Base-by-base conservation (phyloP, 2,888 invertebrate genomes). In the Branchinecta sandiegonensis region DNA sequence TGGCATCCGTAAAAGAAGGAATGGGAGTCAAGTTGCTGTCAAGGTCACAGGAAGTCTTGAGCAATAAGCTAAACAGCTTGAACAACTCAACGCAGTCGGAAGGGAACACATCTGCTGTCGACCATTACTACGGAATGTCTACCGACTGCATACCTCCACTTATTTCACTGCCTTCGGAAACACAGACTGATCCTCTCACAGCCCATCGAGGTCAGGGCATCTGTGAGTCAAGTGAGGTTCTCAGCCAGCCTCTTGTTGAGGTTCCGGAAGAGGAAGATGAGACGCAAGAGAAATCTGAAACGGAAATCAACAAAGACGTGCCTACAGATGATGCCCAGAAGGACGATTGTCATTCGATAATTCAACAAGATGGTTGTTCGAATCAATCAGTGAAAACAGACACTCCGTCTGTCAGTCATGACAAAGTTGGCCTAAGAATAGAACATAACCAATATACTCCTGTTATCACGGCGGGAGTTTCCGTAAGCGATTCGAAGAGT, bases 1-100 rank as follows among this genome's bases (percentile, higher is more conserved):
- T 65, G 13, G 64, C 70, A 9, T 66, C 65, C 17, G 80, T 80
- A 2, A 75, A 78, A 56, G 81, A 81, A 71, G 80, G 81, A 69
- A 74, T 81, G 1, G 80, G 80, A 0, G 73, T 81, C 9, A 77
- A 78, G 66, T 78, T 78, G 71, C 72, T 81, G 66, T 81, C 80
- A 1, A 80, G 79, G 72, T 81, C 81, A 0, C 81, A 81, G 67
- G 81, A 80, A 69, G 79, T 80, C 47, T 73, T 81, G 48, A 68
- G 70, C 37, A 56, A 56, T 56, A 56, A 56, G 23, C 23, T 56
- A 10, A 56, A 56, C 63, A 56, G 63, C 23, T 23, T 23, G n/a
- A 56, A 56, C 23, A 56, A n/a, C n/a, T 56, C 63, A 10, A 23
- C 63, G 8, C 8, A 17, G 63, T 56, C 63, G 12, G 63, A 56